Evolutionary conservation across 2,797 vertebrate species (phyloP), one percentile per base, ranked within the genome.

Genomic region (Darevskia mixta): DNA sequence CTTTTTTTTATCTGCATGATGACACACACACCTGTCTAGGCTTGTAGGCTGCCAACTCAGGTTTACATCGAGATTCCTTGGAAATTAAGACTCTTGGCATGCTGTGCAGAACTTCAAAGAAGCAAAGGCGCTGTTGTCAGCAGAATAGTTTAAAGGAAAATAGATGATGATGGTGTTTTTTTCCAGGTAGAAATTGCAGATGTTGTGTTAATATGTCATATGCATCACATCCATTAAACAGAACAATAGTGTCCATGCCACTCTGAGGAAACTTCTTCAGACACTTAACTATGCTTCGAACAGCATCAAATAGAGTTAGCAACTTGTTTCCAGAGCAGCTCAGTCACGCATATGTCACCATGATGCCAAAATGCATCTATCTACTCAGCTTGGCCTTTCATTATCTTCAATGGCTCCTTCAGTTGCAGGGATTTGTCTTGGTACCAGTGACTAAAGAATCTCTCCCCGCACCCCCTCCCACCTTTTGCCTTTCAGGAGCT

Each of bases 401-500:
- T 79, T 41, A 61, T 43, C 15, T 41, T 81, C 49, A 43, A 0
- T 10, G 11, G 9, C 27, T 83, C 77, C 43, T 27, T 81, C 27
- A 81, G 79, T 83, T 55, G 29, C n/a, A 64, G 6, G 9, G 41
- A 73, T 25, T 79, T 71, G 27, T 43, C 38, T 17, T 78, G 23
- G 11, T 41, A 38, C 25, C 4, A 5, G 41, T 67, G 11, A 32
- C 18, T 85, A 67, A 95, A 80, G 89, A 38, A 3, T 6, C 9
- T 13, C 87, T 85, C 49, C 13, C 49, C 11, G 0, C 49, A 49
- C 49, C 1, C 49, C 3, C 11, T n/a, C n/a, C 3, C 9, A 77
- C 41, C n/a, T 11, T 82, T 2, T 81, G 69, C 6, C 86, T 86
- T 64, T 80, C 90, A 99, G 99, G 99, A 99, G 90, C 97, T 99